These are phyloP conservation scores for Anniella stebbinsi DNA, from an alignment of 2,797 vertebrate species.

Conservation along the genomic window DNA sequence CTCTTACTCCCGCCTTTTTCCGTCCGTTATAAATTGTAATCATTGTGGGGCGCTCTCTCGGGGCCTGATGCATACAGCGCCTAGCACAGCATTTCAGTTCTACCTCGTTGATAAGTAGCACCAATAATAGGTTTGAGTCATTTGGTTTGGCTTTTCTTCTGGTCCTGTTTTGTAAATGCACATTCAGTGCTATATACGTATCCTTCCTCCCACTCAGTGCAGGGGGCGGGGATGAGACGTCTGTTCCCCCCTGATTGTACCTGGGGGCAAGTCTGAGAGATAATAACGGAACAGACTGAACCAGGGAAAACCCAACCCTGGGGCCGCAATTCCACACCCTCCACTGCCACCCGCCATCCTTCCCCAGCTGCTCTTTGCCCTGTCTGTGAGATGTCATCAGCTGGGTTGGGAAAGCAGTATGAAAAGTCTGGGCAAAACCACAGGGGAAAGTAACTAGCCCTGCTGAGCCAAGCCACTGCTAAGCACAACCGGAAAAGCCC, in stretches of 20 bases:
- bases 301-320: background rate
- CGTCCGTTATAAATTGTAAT: background rate
- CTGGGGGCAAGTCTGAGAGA: background rate
- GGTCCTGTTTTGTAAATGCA: background rate
- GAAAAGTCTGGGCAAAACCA: background rate
- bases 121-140: background rate
- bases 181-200: no score
- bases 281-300: background rate
- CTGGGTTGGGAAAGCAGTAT: background rate
- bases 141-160: background rate
- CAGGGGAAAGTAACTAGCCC: no score
- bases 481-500: background rate
- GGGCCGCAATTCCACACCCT: background rate
- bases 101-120: no score
- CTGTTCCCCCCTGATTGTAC: background rate
- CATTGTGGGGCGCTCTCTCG: background rate
- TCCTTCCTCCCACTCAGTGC: background rate
- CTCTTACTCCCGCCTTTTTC: no score
- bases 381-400: background rate
- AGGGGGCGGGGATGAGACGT: background rate
- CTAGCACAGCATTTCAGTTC: background rate
- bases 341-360: accelerated
- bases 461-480: no score
- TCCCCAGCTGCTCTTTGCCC: background rate
- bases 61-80: no score